Evolutionary conservation across 1,140 invertebrate species (phyloP), one percentile per base, ranked within the genome.

Genomic region (Pseudomyrmex pallidus): DNA sequence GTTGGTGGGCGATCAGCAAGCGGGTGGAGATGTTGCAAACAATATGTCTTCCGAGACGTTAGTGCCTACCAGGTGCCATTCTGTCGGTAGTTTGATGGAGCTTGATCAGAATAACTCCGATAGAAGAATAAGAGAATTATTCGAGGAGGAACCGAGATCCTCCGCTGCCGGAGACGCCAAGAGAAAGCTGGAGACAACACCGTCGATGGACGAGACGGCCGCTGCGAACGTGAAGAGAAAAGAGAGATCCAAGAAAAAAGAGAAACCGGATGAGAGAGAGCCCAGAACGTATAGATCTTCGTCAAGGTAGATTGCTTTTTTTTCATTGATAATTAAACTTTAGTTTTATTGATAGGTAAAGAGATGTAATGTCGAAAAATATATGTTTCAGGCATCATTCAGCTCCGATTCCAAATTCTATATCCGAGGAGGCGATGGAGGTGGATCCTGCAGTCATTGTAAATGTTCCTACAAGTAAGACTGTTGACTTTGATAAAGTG

Each of bases 181-280:
- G 90, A 94, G 96, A 61, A 97, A 97, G 92, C 91, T 97, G 20
- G 96, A 97, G 90, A 95, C 95, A 9, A 96, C 96, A 13, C 95
- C 96, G 64, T 97, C 96, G 72, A 96, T 95, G 80, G 96, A 96
- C 74, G 92, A 93, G 1, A 88, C 91, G 1, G 93, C 93, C 8
- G 95, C 94, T n/a, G 95, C 94, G 54, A 95, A 94, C 54, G 94
- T 95, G 57, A 95, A 96, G 80, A 95, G 96, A 88, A 96, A 96
- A 91, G 96, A 96, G 77, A 90, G 94, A 2, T 92, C 94, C 2
- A 93, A 94, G 70, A 95, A 86, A 78, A 92, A 93, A 80, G 87
- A 94, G 70, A 84, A 89, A 62, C 84, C 68, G 63, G 89, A 92
- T 3, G 93, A 92, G 62, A 88, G 88, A 64, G 90, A 93, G 56